Percentiles rank a stretch among this genome's conserved stretches.
phyloP scores from a whole-genome alignment of 2,113 vertebrate genomes.

The Synchiropus splendidus region DNA sequence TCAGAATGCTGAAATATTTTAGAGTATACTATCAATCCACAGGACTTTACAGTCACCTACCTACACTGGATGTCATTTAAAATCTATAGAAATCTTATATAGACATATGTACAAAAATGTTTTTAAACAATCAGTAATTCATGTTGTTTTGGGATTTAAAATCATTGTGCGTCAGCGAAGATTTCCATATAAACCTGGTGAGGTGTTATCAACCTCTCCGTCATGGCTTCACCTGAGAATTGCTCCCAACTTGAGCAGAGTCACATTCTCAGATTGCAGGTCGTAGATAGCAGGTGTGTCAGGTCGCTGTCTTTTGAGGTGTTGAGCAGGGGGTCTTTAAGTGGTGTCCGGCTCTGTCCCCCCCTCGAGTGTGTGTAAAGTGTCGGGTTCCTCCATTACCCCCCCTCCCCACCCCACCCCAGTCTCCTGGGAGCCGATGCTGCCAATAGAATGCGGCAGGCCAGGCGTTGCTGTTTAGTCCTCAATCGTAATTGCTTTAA shows the following conservation, averaged over 20 bases:
- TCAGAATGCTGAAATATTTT: too few species aligned
- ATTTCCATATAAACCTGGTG: too few species aligned
- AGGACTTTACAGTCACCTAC: too few species aligned
- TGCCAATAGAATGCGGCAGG: constrained; percentile 48
- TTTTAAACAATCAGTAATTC: too few species aligned
- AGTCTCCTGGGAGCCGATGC: constrained; percentile 49
- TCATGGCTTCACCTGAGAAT: too few species aligned
- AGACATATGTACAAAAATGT: too few species aligned
- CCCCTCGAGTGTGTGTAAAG: constrained; percentile 12
- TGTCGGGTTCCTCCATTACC: constrained; percentile 41
- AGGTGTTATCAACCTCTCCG: too few species aligned
- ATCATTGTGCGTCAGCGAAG: too few species aligned
- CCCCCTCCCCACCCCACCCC: neutral
- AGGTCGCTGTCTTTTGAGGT: constrained; percentile 55
- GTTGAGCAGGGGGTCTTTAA: constrained; percentile 43
- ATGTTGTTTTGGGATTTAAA: too few species aligned
- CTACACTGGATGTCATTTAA: too few species aligned
- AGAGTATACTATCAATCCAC: too few species aligned
- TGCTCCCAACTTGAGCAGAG: constrained; percentile 7
- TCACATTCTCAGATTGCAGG: constrained; percentile 57
- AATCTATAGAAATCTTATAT: too few species aligned
- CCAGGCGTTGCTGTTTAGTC: constrained; percentile 51
- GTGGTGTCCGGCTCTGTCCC: constrained; percentile 46
- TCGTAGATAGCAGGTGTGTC: constrained; percentile 61
- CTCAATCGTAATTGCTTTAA: constrained; percentile 69